Conservation (phyloP, 2,113 vertebrate genomes). For the Lanius ludovicianus region DNA sequence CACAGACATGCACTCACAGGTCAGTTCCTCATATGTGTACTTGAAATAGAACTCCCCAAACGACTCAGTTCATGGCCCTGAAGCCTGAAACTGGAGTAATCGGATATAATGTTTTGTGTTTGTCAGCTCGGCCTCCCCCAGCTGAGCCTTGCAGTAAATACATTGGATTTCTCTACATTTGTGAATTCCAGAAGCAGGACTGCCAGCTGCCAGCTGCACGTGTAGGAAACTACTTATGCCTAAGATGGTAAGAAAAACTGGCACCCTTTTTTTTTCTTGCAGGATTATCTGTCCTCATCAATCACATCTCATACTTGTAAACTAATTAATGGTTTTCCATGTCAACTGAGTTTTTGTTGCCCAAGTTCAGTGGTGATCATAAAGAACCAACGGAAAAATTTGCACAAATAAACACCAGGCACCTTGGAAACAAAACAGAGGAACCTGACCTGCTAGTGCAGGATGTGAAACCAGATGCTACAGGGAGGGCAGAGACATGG, state of each 20-base stretch:
- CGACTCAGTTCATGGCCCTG: not conserved
- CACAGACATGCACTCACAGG: rapidly evolving
- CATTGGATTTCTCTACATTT: conserved; percentile 25
- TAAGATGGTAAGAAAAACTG: conserved; percentile 1
- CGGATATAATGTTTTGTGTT: conserved; percentile 11
- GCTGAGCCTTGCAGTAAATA: conserved; percentile 10
- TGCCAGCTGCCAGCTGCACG: not conserved
- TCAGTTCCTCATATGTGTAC: not conserved
- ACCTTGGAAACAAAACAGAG: conserved; percentile 33
- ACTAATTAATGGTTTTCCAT: conserved; percentile 31
- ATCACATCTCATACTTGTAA: conserved; percentile 6
- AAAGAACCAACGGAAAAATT: conserved; percentile 35
- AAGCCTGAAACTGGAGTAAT: conserved; percentile 52
- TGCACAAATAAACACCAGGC: conserved; percentile 35
- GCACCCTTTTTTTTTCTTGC: not conserved
- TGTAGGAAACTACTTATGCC: conserved; percentile 16
- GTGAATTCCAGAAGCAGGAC: not conserved
- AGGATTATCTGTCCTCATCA: conserved; percentile 4
- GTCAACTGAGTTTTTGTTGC: conserved; percentile 26
- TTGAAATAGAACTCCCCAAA: conserved; percentile 19
- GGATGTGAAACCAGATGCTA: conserved; percentile 16
- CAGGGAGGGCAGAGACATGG: not conserved
- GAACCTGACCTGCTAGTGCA: conserved; percentile 28
- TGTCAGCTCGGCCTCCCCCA: not conserved
- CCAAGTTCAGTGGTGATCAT: not conserved